These are phyloP conservation scores for Drosophila ironensis DNA, from an alignment of 1,140 invertebrate genomes.

Conservation along the genomic window DNA sequence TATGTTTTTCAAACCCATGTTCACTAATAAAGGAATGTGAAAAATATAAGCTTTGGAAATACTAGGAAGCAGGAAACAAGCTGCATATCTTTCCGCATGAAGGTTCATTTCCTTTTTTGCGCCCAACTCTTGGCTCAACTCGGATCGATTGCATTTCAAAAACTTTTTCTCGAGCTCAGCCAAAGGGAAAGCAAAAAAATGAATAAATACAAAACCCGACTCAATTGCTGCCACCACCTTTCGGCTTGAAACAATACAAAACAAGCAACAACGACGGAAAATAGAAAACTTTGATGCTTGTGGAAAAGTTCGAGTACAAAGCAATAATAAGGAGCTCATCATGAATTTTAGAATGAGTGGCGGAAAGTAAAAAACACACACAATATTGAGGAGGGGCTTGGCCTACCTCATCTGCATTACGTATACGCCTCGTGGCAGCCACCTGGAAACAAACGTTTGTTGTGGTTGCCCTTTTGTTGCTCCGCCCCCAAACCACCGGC, in stretches of 20 bases:
- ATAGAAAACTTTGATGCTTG: conserved; percentile 34
- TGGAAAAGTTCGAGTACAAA: conserved; percentile 41
- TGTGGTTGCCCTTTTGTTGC: conserved; percentile 16
- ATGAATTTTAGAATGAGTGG: conserved; percentile 44
- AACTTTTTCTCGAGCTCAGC: conserved; percentile 11
- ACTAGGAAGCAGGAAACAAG: conserved; percentile 7
- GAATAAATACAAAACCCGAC: conserved; percentile 17
- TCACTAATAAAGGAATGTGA: too few species aligned
- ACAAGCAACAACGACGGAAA: conserved; percentile 38
- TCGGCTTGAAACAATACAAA: conserved; percentile 37
- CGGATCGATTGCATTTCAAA: conserved; percentile 29
- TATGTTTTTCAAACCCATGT: too few species aligned
- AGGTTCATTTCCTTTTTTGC: conserved; percentile 11
- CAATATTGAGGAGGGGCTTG: not conserved
- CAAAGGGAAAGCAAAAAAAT: not conserved
- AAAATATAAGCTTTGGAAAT: not conserved
- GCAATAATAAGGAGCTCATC: conserved; percentile 49
- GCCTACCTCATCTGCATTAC: conserved; percentile 23
- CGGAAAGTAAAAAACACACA: conserved; percentile 18
- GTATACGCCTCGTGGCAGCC: conserved; percentile 23
- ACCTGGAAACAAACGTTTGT: conserved; percentile 46
- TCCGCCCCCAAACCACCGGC: not conserved
- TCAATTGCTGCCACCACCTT: conserved; percentile 39
- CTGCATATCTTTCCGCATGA: not conserved
- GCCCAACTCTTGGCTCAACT: conserved; percentile 22